A percentile compares a stretch with the other conserved stretches of the same genome.
These are phyloP conservation scores for Euura saliciscinereae DNA, from an alignment of 1,140 invertebrate species.

Conservation along the genomic window DNA sequence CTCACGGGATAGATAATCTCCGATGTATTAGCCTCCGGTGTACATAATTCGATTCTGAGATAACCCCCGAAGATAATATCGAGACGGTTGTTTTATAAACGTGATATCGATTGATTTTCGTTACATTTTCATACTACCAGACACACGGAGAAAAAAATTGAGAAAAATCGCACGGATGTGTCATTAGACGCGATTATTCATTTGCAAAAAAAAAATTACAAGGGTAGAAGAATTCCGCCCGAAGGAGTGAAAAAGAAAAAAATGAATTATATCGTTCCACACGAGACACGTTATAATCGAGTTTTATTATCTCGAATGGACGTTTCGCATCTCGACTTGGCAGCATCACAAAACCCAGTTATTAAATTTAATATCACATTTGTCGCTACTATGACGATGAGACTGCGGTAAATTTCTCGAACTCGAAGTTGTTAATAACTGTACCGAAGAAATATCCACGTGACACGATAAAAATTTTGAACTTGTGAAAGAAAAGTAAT, in stretches of 20 bases:
- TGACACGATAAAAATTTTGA: no score
- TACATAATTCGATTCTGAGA: background rate
- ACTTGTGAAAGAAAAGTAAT: no score
- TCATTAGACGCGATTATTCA: background rate
- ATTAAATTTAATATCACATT: conserved; percentile 6
- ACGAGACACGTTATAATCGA: background rate
- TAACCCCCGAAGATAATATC: background rate
- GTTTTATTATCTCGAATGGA: background rate
- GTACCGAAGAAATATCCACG: no score
- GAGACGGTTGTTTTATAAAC: no score
- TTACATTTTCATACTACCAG: background rate
- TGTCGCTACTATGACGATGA: background rate
- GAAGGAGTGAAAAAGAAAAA: no score
- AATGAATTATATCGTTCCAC: background rate
- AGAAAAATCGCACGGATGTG: background rate
- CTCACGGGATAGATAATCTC: background rate
- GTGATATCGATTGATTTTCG: no score
- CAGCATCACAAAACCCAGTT: background rate
- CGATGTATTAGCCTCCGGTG: no score
- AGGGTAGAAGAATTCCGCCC: no score
- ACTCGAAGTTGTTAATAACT: no score
- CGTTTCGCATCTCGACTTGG: background rate
- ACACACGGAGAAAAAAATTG: background rate
- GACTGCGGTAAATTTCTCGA: no score
- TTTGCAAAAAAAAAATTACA: background rate